A percentile compares a stretch with the other conserved stretches of the same genome.
Conservation (phyloP, 2,797 vertebrate species). For the Kryptopterus vitreolus region DNA sequence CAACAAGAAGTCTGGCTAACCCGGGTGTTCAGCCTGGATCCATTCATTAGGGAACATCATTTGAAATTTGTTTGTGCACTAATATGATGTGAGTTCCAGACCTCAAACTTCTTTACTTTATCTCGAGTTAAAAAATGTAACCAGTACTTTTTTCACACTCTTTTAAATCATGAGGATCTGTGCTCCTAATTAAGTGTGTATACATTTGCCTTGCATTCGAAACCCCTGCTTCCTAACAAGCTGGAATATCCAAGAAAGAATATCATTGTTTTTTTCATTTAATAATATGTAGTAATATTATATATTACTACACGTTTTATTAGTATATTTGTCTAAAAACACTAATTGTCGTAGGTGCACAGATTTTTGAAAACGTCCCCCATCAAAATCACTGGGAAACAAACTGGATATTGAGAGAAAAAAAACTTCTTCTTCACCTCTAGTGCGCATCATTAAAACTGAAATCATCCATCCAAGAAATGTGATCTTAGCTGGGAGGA, state of each 20-base stretch:
- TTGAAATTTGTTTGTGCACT: no score
- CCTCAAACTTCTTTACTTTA: no score
- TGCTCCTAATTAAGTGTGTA: no score
- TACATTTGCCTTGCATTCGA: not conserved
- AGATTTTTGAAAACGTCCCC: not conserved
- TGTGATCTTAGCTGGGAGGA: slow-evolving; percentile 38
- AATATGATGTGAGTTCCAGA: no score
- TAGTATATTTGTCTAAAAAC: not conserved
- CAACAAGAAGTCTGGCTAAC: no score
- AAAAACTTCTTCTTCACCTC: slow-evolving; percentile 28
- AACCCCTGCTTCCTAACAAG: not conserved
- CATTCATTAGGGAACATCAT: no score
- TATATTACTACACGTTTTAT: no score
- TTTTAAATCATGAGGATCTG: no score
- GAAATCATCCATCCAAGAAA: slow-evolving; percentile 37
- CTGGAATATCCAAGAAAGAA: not conserved
- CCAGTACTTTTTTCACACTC: no score
- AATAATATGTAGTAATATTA: no score
- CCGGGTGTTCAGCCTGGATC: no score
- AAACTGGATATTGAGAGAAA: slow-evolving; percentile 16
- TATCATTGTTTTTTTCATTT: not conserved
- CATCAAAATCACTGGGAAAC: slow-evolving; percentile 13
- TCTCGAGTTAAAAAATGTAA: no score
- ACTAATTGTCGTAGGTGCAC: not conserved
- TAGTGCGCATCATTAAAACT: slow-evolving; percentile 25